Base-by-base conservation (phyloP, 1,140 invertebrate species). In the Calycopis cecrops region DNA sequence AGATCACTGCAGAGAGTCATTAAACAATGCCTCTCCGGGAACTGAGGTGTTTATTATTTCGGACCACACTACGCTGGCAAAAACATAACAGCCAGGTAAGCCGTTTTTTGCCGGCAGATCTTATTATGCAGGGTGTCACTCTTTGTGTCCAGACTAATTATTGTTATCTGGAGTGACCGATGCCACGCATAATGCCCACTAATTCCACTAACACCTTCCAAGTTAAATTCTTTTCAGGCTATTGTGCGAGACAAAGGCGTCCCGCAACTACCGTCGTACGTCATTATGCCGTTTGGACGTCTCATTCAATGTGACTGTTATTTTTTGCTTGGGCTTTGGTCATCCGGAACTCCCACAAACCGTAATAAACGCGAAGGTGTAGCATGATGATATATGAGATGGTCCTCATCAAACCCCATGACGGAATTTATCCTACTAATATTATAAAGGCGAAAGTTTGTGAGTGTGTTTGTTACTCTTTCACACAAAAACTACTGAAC, bases 91-190 rank as follows among this genome's bases (percentile, higher is more conserved):
- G 68, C 60, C 84, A 87, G 84, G 84, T 87, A 87, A 83, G 73
- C 73, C 54, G 62, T 74, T 76, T 81, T 82, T 80, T 80, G 71
- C 54, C 56, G 54, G 55, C 56, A 53, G 71, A 75, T 81, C 81
- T 87, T 87, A 87, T 85, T 85, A 87, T 83, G 74, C 80, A 70
- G 80, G 79, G 85, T 87, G 84, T 84, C 84, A 87, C 72, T 87
- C 85, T 87, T 87, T 87, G 79, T 66, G 77, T 84, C 77, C 79
- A 62, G 81, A 65, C 77, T 84, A 87, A 87, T 87, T 84, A 84
- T 87, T 87, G 79, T 87, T 87, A 87, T 85, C 82, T 81, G 76
- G 73, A 67, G 69, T 73, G 67, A 73, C 74, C 76, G 76, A 74
- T 79, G 76, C 75, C 60, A 65, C 76, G 67, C 74, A 85, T 86